Conservation (phyloP, 2,888 invertebrate genomes). For the Chloroclysta siterata region DNA sequence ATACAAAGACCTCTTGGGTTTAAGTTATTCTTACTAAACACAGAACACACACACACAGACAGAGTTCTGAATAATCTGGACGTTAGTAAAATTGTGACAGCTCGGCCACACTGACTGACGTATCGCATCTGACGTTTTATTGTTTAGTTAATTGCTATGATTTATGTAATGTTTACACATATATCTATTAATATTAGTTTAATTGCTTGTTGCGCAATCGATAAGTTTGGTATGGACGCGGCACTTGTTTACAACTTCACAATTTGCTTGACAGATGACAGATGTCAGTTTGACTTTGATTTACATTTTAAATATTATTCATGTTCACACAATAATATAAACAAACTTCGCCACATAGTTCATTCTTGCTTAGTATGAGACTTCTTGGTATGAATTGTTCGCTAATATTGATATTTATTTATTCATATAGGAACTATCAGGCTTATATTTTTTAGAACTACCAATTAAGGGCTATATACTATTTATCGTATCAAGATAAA, state of each 20-base stretch:
- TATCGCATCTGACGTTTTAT: slow-evolving; percentile 63
- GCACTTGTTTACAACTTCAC: slow-evolving; percentile 21
- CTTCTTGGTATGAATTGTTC: too few relatives aligned
- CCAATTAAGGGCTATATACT: too few relatives aligned
- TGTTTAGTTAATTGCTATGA: slow-evolving; percentile 66
- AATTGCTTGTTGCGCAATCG: slow-evolving; percentile 45
- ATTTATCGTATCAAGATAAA: too few relatives aligned
- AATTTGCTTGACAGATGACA: slow-evolving; percentile 22
- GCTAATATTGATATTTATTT: too few relatives aligned
- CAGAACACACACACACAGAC: background rate
- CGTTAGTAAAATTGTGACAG: slow-evolving; percentile 57
- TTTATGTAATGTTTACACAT: slow-evolving; percentile 51
- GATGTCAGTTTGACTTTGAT: slow-evolving; percentile 22
- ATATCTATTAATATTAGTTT: slow-evolving; percentile 51
- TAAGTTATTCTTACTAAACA: slow-evolving; percentile 7
- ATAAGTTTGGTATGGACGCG: slow-evolving; percentile 17
- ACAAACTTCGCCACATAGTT: too few relatives aligned
- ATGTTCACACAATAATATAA: too few relatives aligned
- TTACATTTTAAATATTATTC: background rate
- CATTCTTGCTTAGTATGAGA: too few relatives aligned
- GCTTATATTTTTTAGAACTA: too few relatives aligned
- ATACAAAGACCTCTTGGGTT: slow-evolving; percentile 46
- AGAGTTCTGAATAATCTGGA: slow-evolving; percentile 50
- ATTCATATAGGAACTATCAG: too few relatives aligned
- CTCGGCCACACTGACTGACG: slow-evolving; percentile 55